Percentiles rank a stretch among this genome's conserved stretches.
These are phyloP conservation scores for Pollimyrus isidori DNA, from an alignment of 2,113 vertebrate genomes.

Conservation along the genomic window DNA sequence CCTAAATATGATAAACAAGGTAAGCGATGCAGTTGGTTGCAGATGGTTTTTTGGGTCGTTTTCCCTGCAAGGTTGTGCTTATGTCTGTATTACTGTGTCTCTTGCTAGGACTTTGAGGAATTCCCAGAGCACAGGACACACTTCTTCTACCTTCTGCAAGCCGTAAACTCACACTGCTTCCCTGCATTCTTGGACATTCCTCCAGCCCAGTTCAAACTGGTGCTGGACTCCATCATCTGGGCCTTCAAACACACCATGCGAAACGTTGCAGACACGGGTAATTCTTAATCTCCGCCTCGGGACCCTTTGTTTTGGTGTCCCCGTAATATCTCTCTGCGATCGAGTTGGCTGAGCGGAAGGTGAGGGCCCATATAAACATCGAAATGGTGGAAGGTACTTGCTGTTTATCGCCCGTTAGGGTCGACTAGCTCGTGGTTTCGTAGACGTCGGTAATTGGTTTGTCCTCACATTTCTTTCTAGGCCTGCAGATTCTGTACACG, in stretches of 20 bases:
- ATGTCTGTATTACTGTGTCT: neutral
- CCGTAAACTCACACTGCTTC: slow-evolving; percentile 93
- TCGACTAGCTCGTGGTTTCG: neutral
- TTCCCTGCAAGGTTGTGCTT: neutral
- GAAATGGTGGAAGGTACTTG: neutral
- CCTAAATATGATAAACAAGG: slow-evolving; percentile 97
- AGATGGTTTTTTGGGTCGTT: no score
- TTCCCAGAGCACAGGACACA: slow-evolving; percentile 93
- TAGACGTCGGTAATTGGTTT: neutral
- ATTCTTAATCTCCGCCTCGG: neutral
- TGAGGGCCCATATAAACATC: neutral
- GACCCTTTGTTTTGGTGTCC: neutral
- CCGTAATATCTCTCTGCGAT: neutral
- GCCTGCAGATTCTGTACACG: slow-evolving; percentile 93
- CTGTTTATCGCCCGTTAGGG: neutral
- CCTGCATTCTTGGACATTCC: slow-evolving; percentile 90
- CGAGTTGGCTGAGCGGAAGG: neutral
- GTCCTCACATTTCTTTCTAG: slow-evolving; percentile 46
- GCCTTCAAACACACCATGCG: slow-evolving; percentile 97
- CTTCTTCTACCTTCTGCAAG: slow-evolving; percentile 91
- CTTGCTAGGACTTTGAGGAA: slow-evolving; percentile 83
- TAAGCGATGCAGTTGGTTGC: slow-evolving; percentile 29
- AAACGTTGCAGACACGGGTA: slow-evolving; percentile 93
- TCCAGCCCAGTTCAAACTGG: slow-evolving; percentile 88
- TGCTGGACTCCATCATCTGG: slow-evolving; percentile 97